These are phyloP conservation scores for Lasioglossum vierecki DNA, from an alignment of 2,888 invertebrate genomes.

Conservation along the genomic window DNA sequence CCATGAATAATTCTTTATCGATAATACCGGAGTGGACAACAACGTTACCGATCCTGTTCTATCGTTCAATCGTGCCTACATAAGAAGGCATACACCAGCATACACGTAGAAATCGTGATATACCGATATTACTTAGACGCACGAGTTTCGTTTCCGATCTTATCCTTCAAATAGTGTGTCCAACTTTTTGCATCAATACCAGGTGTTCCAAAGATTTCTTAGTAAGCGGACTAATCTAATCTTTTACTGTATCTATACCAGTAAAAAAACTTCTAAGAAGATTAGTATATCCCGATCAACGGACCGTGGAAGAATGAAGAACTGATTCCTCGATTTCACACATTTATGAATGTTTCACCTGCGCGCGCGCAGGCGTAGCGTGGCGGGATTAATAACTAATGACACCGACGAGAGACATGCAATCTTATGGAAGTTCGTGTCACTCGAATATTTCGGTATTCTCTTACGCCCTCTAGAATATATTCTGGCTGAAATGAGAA, in stretches of 20 bases:
- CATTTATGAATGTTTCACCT: neutral
- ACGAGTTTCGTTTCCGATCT: neutral
- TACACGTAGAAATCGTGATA: neutral
- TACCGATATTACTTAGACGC: neutral
- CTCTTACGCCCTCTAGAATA: no score
- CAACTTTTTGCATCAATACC: neutral
- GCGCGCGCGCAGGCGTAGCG: neutral
- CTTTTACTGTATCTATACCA: neutral
- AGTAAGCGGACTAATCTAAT: neutral
- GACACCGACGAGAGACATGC: neutral
- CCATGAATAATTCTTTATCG: slow-evolving; percentile 31
- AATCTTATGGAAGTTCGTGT: no score
- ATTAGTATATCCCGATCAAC: neutral
- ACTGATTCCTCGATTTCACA: neutral
- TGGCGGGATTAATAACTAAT: slow-evolving; percentile 3
- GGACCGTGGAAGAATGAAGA: neutral
- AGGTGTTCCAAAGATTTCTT: neutral
- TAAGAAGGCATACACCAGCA: neutral
- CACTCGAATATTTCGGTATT: no score
- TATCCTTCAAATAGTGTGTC: neutral
- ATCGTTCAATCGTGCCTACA: neutral
- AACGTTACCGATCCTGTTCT: slow-evolving; percentile 28
- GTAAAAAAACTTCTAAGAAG: neutral
- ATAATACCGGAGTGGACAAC: slow-evolving; percentile 5
- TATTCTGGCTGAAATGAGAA: no score